Evolutionary conservation across 1,140 invertebrate species (phyloP), one percentile per base, ranked within the genome.

Genomic region (Drosophila truncata): DNA sequence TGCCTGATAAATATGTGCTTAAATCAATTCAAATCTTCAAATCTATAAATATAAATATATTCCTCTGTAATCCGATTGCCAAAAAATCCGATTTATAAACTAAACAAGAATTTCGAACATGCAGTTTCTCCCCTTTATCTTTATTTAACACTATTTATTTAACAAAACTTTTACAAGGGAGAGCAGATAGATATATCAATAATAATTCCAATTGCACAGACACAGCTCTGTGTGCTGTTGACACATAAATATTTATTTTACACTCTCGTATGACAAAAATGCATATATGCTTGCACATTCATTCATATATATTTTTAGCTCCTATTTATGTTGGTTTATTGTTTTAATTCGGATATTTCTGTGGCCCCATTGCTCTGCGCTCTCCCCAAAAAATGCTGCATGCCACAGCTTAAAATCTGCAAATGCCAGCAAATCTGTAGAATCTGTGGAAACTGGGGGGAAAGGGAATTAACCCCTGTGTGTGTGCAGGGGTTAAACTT

Each of bases 161-260:
- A 31, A 11, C 14, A n/a, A 33, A 58, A 59, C 31, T 62, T 47
- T 47, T 60, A 33, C 58, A 62, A 50, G 46, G 4, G 9, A 25
- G 23, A n/a, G 23, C 39, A 25, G 14, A 44, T 35, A 70, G 16
- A 59, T 39, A 46, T 55, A 61, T 62, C 73, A 86, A 61, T 50
- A 59, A 85, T 61, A 81, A 73, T 66, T 78, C 65, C 52, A 46
- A 57, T 82, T 84, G 54, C 39, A 57, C 78, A 82, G 58, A 55
- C 39, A 37, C 70, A 75, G 61, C 72, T 80, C 71, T 71, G 52
- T 71, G 49, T 65, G n/a, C n/a, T 71, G 49, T 65, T 65, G 46
- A 69, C 62, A 69, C 55, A 73, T 73, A 73, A 82, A 80, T 78
- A 78, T 79, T 77, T 67, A 55, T 60, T 65, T 50, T 41, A 31